Conservation (phyloP, 2,797 vertebrate genomes). For the Tamandua tetradactyla region DNA sequence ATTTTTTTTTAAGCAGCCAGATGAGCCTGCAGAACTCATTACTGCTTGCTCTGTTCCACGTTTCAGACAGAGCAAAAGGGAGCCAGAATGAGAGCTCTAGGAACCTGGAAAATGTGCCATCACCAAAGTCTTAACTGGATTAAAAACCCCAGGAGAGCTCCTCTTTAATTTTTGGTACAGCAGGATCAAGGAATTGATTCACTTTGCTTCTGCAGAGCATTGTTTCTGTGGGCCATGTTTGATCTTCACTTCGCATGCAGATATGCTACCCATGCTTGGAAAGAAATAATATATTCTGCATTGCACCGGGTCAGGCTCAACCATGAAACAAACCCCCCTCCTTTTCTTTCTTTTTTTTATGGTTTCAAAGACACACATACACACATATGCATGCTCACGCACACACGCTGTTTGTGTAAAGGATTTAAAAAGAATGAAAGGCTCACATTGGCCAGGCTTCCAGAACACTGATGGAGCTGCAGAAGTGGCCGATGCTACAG, state of each 20-base stretch:
- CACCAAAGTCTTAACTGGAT: conserved; percentile 77
- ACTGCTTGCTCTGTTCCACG: not conserved
- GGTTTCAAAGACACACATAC: conserved; percentile 65
- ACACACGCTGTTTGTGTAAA: conserved; percentile 62
- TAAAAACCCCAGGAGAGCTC: conserved; percentile 82
- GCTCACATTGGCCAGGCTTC: conserved; percentile 37
- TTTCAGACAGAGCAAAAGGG: conserved; percentile 56
- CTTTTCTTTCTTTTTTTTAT: conserved; percentile 21
- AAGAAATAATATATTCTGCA: conserved; percentile 86
- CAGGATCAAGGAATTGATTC: conserved; percentile 85
- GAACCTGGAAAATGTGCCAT: conserved; percentile 29
- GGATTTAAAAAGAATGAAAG: conserved; percentile 67
- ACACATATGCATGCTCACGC: not conserved
- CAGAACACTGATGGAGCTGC: not conserved
- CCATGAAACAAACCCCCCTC: conserved; percentile 70
- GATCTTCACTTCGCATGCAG: conserved; percentile 88
- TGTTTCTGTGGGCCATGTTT: conserved; percentile 87
- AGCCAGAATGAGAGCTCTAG: not conserved
- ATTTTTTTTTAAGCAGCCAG: conserved; percentile 40
- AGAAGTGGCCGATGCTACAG: not conserved
- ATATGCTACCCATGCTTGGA: conserved; percentile 85
- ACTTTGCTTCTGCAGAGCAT: conserved; percentile 84
- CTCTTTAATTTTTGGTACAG: conserved; percentile 83
- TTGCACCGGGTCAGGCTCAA: conserved; percentile 82
- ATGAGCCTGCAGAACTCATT: not conserved